Conservation (phyloP, 35 echinoderm and acorn worm species). For the Chiridota heheva region DNA sequence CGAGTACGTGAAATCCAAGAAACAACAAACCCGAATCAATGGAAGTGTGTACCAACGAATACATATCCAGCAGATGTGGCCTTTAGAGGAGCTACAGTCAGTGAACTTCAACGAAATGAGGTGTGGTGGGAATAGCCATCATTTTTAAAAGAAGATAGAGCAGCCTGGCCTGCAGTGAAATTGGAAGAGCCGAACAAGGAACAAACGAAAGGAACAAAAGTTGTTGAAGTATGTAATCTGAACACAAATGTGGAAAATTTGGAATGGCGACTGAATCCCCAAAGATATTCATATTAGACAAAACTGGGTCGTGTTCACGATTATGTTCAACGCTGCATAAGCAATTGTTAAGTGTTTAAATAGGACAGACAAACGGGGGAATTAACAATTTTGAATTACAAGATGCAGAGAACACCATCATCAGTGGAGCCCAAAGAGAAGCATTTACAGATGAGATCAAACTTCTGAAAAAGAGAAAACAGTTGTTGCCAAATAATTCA, state of each 20-base stretch:
- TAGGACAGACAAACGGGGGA: neutral
- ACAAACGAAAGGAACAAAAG: neutral
- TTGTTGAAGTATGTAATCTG: too few species aligned
- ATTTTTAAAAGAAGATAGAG: neutral
- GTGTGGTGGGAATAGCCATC: neutral
- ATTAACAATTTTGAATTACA: neutral
- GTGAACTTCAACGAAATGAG: neutral
- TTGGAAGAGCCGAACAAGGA: neutral
- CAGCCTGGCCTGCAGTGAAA: conserved; percentile 22
- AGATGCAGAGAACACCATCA: neutral
- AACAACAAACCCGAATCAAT: conserved; percentile 1
- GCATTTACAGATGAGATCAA: neutral
- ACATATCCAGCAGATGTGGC: neutral
- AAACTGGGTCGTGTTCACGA: neutral
- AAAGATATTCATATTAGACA: conserved; percentile 4
- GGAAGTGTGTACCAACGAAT: conserved; percentile 11
- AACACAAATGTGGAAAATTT: neutral
- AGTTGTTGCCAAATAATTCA: neutral
- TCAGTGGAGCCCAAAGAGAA: neutral
- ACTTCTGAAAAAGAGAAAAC: neutral
- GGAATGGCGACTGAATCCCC: conserved; percentile 10
- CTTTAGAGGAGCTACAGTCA: neutral
- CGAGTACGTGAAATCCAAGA: conserved; percentile 17
- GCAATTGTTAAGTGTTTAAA: neutral
- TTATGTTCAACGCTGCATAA: neutral